Conservation (phyloP, 2,888 invertebrate genomes). For the Drosophila bunnanda region DNA sequence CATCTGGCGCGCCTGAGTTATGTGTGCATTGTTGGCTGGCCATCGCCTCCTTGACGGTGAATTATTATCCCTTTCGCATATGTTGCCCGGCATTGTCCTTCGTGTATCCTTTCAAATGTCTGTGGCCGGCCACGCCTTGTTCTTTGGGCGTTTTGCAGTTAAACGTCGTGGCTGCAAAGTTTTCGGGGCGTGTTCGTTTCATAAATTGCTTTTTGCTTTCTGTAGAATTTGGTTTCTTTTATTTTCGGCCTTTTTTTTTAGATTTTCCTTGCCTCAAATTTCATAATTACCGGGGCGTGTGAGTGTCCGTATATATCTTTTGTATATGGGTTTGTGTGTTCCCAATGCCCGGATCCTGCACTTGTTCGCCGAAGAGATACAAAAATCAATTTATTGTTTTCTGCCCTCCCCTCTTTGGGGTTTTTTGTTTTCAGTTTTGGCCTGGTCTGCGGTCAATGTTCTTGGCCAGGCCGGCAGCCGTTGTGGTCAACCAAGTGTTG, state of each 20-base stretch:
- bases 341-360: slow-evolving; percentile 36
- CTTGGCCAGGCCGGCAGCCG: slow-evolving; percentile 20
- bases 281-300: slow-evolving; percentile 76
- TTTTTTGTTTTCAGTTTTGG: not conserved
- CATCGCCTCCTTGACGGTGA: slow-evolving; percentile 49
- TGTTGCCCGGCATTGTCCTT: slow-evolving; percentile 62
- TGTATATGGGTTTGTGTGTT: slow-evolving; percentile 11
- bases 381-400: slow-evolving; percentile 74
- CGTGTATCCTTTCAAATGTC: slow-evolving; percentile 50
- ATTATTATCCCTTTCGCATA: slow-evolving; percentile 78
- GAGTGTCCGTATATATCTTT: slow-evolving; percentile 17
- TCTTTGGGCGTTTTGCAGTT: slow-evolving; percentile 54
- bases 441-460: slow-evolving; percentile 27
- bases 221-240: slow-evolving; percentile 50
- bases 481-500: slow-evolving; percentile 76
- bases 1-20: slow-evolving; percentile 62
- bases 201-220: slow-evolving; percentile 76
- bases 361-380: slow-evolving; percentile 52
- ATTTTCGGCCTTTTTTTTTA: slow-evolving; percentile 37
- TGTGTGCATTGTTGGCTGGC: slow-evolving; percentile 55
- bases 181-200: slow-evolving; percentile 61
- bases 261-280: slow-evolving; percentile 60
- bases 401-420: slow-evolving; percentile 39
- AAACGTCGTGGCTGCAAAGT: slow-evolving; percentile 43
- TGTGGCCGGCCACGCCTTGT: slow-evolving; percentile 43